Base-by-base conservation (phyloP, 2,113 vertebrate species). In the Ginglymostoma cirratum region DNA sequence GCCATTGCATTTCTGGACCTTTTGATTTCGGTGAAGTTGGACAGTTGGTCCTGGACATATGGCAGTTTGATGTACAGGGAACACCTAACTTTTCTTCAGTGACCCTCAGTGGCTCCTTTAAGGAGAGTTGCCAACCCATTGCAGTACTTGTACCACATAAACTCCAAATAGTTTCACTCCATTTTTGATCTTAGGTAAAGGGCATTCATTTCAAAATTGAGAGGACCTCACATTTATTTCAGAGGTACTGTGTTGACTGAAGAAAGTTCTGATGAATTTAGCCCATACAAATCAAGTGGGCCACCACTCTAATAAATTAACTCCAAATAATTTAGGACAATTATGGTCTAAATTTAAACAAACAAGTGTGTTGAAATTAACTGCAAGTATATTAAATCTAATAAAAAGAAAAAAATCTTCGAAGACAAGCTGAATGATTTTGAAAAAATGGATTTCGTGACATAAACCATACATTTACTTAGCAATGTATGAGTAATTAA, bases 401-500 rank as follows among this genome's bases (percentile, higher is more conserved):
- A 38, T 67, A 65, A 66, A 38, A 17, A 92, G n/a, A 93, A 34
- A 48, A 48, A 48, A 48, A 48, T 48, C 61, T 67, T 66, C 1
- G 66, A 66, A 93, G 15, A 67, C 34, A 93, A 7, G 30, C 15
- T 66, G 89, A 93, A 38, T 34, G 89, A 93, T 19, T 38, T 55
- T 17, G 48, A 87, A 87, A 87, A 24, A 27, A 23, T 95, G 42
- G 23, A 8, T 12, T 69, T n/a, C 42, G 5, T 21, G 48, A 30
- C 8, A 70, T 52, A 48, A 48, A 72, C 34, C 48, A 52, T 72
- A 48, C 27, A 95, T 95, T 95, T 72, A 95, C 19, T 24, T 27
- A 52, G 42, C 27, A 70, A 95, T 72, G 67, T 95, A 76, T 72
- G 45, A 93, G 61, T 93, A 65, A 93, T 45, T 67, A 66, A 93